phyloP scores from a whole-genome alignment of 2,797 vertebrate species.

The Rhinogobio ventralis region DNA sequence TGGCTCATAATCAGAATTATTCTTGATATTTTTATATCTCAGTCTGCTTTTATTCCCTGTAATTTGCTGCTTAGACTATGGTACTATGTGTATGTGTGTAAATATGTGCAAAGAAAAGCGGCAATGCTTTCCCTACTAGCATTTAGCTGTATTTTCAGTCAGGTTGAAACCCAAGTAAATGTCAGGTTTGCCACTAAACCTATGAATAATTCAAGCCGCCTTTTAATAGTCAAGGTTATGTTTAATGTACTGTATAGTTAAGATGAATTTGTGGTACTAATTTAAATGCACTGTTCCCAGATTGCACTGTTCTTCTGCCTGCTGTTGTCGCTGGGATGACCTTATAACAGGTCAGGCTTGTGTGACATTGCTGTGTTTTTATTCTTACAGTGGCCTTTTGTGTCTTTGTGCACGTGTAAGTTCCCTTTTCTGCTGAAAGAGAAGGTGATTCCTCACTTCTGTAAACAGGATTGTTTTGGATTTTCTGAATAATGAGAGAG shows the following conservation, averaged over 20 bases:
- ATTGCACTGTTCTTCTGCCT: conserved; percentile 69
- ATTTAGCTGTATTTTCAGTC: conserved; percentile 5
- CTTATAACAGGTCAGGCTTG: background rate
- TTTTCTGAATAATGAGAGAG: background rate
- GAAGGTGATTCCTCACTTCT: conserved; percentile 33
- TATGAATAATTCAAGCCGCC: conserved; percentile 10
- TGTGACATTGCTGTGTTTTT: conserved; percentile 9
- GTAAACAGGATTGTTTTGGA: conserved; percentile 29
- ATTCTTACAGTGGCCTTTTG: conserved; percentile 25
- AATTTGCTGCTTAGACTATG: conserved; percentile 20
- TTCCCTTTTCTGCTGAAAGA: conserved; percentile 23
- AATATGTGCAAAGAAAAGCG: background rate
- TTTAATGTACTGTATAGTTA: background rate
- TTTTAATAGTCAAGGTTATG: conserved; percentile 26
- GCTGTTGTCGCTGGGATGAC: background rate
- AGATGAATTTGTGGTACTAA: conserved; percentile 62
- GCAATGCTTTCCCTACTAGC: background rate
- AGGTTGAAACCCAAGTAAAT: background rate
- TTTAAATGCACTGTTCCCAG: conserved; percentile 68
- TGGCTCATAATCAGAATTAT: conserved; percentile 4
- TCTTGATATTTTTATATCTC: background rate
- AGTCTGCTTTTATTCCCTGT: background rate
- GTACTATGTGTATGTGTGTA: background rate
- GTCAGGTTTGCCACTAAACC: conserved; percentile 5
- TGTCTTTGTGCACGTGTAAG: conserved; percentile 29